phyloP scores from a whole-genome alignment of 2,797 vertebrate genomes.

The Manis javanica region DNA sequence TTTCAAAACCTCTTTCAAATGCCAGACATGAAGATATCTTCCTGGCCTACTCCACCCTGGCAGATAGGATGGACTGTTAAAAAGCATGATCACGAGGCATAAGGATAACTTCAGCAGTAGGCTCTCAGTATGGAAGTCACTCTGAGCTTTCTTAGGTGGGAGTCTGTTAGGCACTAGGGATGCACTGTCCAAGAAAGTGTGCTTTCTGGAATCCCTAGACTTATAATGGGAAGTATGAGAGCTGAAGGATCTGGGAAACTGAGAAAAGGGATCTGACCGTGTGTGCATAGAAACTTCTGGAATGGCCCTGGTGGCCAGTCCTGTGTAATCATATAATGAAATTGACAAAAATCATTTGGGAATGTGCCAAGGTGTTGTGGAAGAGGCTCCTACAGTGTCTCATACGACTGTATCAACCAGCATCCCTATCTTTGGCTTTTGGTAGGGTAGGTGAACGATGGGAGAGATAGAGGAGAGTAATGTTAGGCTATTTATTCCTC shows the following conservation, averaged over 20 bases:
- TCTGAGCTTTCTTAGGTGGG: background rate
- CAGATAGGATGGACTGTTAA: background rate
- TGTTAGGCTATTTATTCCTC: background rate
- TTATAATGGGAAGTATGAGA: background rate
- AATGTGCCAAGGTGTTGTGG: background rate
- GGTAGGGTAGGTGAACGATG: background rate
- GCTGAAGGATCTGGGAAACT: background rate
- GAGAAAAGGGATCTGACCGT: background rate
- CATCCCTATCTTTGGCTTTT: background rate
- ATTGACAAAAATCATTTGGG: background rate
- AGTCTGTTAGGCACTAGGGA: background rate
- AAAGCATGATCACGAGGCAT: background rate
- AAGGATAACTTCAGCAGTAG: background rate
- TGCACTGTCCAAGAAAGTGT: background rate
- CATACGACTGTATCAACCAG: accelerated
- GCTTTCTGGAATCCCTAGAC: background rate
- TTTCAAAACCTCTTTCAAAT: background rate
- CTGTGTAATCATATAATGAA: background rate
- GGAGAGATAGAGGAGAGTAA: background rate
- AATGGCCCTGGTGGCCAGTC: background rate
- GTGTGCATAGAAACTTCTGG: background rate
- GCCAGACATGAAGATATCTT: background rate
- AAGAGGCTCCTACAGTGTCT: background rate
- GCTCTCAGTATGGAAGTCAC: background rate
- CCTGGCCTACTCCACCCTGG: background rate